These are phyloP conservation scores for Sialis lutaria DNA, from an alignment of 2,888 invertebrate genomes.

Conservation along the genomic window DNA sequence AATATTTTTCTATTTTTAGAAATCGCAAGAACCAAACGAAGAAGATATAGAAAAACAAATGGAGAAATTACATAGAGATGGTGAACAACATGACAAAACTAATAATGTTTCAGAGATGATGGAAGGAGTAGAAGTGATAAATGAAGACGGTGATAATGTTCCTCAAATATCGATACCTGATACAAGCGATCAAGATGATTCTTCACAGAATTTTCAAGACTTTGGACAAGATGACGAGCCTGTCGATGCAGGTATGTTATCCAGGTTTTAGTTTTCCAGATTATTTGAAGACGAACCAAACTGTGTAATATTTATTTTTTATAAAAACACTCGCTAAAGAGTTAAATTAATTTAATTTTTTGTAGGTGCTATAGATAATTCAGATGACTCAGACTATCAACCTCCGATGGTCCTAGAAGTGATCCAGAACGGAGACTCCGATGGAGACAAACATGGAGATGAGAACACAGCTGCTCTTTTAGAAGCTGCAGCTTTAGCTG, in stretches of 20 bases:
- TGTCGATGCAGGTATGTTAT: constrained; percentile 15
- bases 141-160: constrained; percentile 6
- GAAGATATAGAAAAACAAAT: constrained; percentile 24
- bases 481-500: constrained; percentile 16
- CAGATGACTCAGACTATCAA: constrained; percentile 21
- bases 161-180: constrained; percentile 9
- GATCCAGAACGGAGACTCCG: constrained; percentile 4
- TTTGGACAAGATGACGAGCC: constrained; percentile 12
- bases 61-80: constrained; percentile 20
- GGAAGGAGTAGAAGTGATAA: constrained; percentile 10
- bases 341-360: background rate
- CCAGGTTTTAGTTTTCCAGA: background rate
- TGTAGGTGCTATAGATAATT: constrained; percentile 19
- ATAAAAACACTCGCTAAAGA: no score
- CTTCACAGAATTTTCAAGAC: constrained; percentile 11
- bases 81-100: constrained; percentile 6
- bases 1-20: constrained; percentile 1
- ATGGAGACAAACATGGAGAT: constrained; percentile 5
- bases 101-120: constrained; percentile 7
- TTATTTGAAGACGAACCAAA: no score
- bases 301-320: no score
- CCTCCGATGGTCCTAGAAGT: constrained; percentile 11
- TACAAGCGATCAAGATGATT: constrained; percentile 8
- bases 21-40: background rate
- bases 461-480: constrained; percentile 12